Base-by-base conservation (phyloP, 2,113 vertebrate genomes). In the Chloroceryle aenea region DNA sequence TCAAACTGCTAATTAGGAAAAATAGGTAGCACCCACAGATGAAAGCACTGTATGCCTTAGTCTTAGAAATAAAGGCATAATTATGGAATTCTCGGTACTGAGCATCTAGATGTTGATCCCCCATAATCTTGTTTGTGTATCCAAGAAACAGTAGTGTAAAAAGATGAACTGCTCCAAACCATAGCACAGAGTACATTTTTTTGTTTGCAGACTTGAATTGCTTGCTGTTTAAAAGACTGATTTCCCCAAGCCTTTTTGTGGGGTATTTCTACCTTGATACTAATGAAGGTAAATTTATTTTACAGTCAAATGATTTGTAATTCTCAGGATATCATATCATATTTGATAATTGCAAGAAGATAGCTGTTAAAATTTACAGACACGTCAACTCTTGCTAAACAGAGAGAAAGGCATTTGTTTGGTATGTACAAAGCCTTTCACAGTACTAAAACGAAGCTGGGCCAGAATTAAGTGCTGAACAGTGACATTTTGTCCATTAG, bases 1-100 rank as follows among this genome's bases (percentile, higher is more conserved):
- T 97, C 87, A 91, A 95, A 94, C 56, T 68, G 66, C 87, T 96
- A 94, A 95, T 95, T 95, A 90, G 89, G 61, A 89, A 95, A 89
- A 95, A 91, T 68, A 95, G 73, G 87, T 93, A 92, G 61, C 74
- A 85, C 52, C 56, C 23, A 36, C 43, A 91, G 91, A 95, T 95
- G 73, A 97, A 95, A 96, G 89, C 52, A 34, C 61, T 25, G 20
- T 59, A 78, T 52, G n/a, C 3, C 3, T 92, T 69, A 64, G 48
- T 92, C 74, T 75, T 91, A 55, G 64, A 95, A 90, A 84, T 69
- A 86, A 86, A 73, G 85, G 69, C 45, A 29, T 32, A 32, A 86
- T 78, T 86, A 40, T 85, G 56, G 89, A 77, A 74, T 91, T 75
- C 43, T 64, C 85, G 47, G 66, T 78, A 36, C 32, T 67, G 58